Base-by-base conservation (phyloP, 2,113 vertebrate genomes). In the Esox niger region DNA sequence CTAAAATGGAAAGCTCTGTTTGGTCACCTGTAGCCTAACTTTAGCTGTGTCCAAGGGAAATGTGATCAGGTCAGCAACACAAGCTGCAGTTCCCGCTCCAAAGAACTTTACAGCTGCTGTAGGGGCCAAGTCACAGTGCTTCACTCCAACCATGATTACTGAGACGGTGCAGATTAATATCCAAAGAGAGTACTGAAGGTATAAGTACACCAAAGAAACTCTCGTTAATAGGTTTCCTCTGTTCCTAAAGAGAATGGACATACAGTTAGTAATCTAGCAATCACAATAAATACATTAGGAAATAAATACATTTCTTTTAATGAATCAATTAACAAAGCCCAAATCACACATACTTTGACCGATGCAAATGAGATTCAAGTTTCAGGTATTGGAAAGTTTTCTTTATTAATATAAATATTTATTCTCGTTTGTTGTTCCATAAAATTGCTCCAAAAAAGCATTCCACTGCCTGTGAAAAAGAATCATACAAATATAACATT, bases 21-120 rank as follows among this genome's bases (percentile, higher is more conserved):
- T n/a, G n/a, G n/a, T 83, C 65, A 95, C 93, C 91, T 95, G 94
- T 57, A 95, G 90, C 35, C 93, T 72, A 69, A 95, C 94, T 88
- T 95, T 95, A 32, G 94, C 93, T 0, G 94, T 95, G 87, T 95
- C 94, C 90, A 95, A 68, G 0, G 94, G 94, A 74, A 93, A 95
- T n/a, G 94, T 95, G 86, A 89, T 88, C 78, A 95, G 83, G 64
- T 95, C 94, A 0, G 94, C 94, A 31, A 95, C 62, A 74, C 94
- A 95, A 1, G 88, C 94, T 0, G 94, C 94, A 1, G 82, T 70
- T 76, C 94, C 94, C 0, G 94, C 94, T 0, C 94, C 90, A 27
- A 94, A 20, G 4, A 94, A 76, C 78, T 93, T 94, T 38, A 91
- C 52, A 1, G 77, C 2, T 0, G 82, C 86, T 0, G 91, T 69